Evolutionary conservation across 2,113 vertebrate genomes (phyloP).

Genomic region (Trinectes maculatus): DNA sequence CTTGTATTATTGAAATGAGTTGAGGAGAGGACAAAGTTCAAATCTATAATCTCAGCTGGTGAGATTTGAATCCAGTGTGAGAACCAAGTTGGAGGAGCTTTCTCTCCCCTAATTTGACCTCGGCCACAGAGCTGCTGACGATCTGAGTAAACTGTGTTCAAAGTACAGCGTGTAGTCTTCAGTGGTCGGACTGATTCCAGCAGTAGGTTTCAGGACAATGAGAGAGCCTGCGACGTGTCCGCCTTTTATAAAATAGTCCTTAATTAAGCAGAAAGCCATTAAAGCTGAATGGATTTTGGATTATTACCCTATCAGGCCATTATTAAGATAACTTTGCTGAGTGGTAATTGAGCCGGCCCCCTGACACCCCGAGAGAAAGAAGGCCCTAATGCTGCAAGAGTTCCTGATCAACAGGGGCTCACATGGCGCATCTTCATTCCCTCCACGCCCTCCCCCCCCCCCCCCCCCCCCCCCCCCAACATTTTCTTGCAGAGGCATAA

Average conservation of each 20-base stretch:
- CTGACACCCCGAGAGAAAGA: constrained; percentile 53
- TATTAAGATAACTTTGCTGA: constrained; percentile 70
- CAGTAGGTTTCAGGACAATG: constrained; percentile 71
- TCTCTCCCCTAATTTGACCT: constrained; percentile 50
- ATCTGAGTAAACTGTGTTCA: constrained; percentile 30
- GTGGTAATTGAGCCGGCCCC: constrained; percentile 79
- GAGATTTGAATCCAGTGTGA: constrained; percentile 56
- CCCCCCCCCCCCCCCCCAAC: constrained; percentile 26
- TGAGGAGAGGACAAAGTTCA: constrained; percentile 1
- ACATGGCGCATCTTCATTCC: constrained; percentile 34
- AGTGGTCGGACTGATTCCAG: constrained; percentile 52
- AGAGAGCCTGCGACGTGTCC: constrained; percentile 40
- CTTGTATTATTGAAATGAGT: background rate
- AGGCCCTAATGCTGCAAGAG: constrained; percentile 49
- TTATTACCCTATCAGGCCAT: constrained; percentile 80
- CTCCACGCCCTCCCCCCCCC: constrained; percentile 20
- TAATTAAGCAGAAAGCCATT: constrained; percentile 84
- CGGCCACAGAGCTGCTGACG: constrained; percentile 62
- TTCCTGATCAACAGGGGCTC: constrained; percentile 45
- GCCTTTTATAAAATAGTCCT: constrained; percentile 62
- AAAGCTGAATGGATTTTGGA: constrained; percentile 79
- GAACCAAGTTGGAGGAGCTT: constrained; percentile 51
- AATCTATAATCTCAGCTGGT: constrained; percentile 18
- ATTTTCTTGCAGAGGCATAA: constrained; percentile 59
- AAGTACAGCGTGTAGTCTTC: constrained; percentile 43